phyloP scores from a whole-genome alignment of 1,140 invertebrate genomes.

The Drosophila serrata region DNA sequence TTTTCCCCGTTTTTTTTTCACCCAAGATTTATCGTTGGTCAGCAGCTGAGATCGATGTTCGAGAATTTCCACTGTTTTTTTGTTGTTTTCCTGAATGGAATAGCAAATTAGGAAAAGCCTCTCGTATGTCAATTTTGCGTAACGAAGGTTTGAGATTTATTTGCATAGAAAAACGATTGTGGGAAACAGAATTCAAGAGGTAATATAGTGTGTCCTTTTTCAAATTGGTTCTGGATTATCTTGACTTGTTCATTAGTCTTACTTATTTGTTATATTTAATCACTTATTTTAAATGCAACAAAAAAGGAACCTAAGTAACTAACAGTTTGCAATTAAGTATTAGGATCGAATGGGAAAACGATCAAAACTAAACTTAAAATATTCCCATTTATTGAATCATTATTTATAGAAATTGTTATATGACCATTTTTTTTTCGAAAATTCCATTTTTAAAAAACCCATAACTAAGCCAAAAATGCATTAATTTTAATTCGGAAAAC shows the following conservation, averaged over 20 bases:
- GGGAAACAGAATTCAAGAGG: slow-evolving; percentile 1
- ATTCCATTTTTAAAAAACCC: too few species aligned
- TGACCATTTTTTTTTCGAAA: too few species aligned
- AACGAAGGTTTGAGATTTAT: slow-evolving; percentile 53
- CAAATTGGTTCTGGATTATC: neutral
- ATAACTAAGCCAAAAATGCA: too few species aligned
- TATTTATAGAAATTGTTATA: too few species aligned
- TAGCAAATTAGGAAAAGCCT: slow-evolving; percentile 32
- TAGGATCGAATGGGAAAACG: too few species aligned
- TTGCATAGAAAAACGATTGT: slow-evolving; percentile 17
- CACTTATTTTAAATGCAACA: too few species aligned
- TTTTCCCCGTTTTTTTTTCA: neutral
- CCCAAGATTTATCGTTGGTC: slow-evolving; percentile 59
- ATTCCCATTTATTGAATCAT: too few species aligned
- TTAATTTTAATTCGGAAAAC: too few species aligned
- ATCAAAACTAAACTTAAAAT: too few species aligned
- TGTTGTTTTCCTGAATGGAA: slow-evolving; percentile 22
- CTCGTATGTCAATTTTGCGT: slow-evolving; percentile 39
- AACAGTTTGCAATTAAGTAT: too few species aligned
- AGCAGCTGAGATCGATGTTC: slow-evolving; percentile 49
- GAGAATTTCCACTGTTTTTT: slow-evolving; percentile 11
- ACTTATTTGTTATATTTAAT: too few species aligned
- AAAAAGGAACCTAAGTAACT: too few species aligned
- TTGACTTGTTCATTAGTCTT: neutral
- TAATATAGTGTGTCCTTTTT: neutral